Conservation (phyloP, 2,797 vertebrate genomes). For the Microhierax caerulescens region DNA sequence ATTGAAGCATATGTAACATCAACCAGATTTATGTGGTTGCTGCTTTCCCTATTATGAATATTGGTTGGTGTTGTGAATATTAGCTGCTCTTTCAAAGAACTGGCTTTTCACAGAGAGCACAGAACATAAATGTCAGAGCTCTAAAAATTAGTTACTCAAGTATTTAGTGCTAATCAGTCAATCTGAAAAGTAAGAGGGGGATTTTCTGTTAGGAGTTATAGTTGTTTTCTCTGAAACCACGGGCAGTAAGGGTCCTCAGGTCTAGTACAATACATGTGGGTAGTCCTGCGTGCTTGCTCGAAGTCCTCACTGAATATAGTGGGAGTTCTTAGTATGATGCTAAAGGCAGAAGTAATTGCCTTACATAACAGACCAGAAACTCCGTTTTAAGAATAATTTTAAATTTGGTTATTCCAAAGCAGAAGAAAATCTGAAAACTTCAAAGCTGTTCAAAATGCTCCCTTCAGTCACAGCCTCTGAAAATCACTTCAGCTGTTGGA, state of each 20-base stretch:
- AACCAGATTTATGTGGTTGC: background rate
- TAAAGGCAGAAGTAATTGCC: background rate
- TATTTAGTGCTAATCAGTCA: background rate
- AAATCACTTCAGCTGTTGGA: background rate
- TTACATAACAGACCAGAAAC: background rate
- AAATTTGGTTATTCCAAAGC: background rate
- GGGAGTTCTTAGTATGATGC: background rate
- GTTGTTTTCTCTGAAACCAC: background rate
- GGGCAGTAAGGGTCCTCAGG: background rate
- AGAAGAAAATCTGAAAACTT: background rate
- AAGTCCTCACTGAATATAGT: background rate
- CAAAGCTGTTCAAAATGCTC: background rate
- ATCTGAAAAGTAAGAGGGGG: background rate
- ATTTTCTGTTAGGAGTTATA: background rate
- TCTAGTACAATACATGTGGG: fast-evolving
- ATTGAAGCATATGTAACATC: fast-evolving
- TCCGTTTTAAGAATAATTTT: background rate
- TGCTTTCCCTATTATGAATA: background rate
- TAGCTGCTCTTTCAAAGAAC: background rate
- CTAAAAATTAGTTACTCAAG: background rate
- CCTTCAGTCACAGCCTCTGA: background rate
- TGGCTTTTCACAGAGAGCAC: background rate
- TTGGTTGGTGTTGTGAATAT: background rate
- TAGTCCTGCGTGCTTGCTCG: background rate
- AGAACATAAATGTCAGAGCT: background rate